Evolutionary conservation across 2,113 vertebrate genomes (phyloP), one percentile per base, ranked within the genome.

Genomic region (Paradoxurus hermaphroditus): DNA sequence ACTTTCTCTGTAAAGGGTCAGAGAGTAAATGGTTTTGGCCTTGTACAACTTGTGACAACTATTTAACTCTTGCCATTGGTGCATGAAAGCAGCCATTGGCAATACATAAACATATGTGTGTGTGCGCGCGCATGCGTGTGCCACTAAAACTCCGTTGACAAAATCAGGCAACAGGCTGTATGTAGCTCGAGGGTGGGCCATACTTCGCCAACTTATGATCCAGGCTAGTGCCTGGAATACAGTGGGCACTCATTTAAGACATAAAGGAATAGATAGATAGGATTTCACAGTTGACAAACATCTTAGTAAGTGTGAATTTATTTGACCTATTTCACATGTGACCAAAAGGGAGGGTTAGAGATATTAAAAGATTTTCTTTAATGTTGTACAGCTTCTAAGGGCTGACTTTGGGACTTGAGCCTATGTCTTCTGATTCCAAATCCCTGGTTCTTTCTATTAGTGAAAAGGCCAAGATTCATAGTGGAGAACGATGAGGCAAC

Each of bases 391-490:
- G 79, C 89, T 95, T 96, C 75, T 92, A 88, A 96, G 51, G 68
- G 68, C 53, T 97, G 73, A 97, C 75, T 59, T 44, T 97, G 85
- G 68, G 56, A 92, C 31, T 63, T 39, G 70, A 95, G 88, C 63
- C 29, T 87, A 9, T 31, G 51, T 84, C 44, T 96, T 97, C 29
- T 56, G 39, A 49, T 63, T 97, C 90, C 75, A 96, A 95, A 97
- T 78, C 34, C 90, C 34, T 73, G 94, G 31, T 89, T 96, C 34
- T 93, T 97, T 94, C 84, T 87, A 90, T 56, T 90, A 92, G 34
- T 36, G 72, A 86, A 86, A 95, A 95, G 65, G 77, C 81, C 90
- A 96, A 95, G 81, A 97, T 77, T 96, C 87, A 39, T 27, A 77
- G 39, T 49, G 29, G 44, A 67, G 36, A 86, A 67, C 15, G 39